Evolutionary conservation across 2,113 vertebrate genomes (phyloP), one percentile per base, ranked within the genome.

Genomic region (Sapajus apella): DNA sequence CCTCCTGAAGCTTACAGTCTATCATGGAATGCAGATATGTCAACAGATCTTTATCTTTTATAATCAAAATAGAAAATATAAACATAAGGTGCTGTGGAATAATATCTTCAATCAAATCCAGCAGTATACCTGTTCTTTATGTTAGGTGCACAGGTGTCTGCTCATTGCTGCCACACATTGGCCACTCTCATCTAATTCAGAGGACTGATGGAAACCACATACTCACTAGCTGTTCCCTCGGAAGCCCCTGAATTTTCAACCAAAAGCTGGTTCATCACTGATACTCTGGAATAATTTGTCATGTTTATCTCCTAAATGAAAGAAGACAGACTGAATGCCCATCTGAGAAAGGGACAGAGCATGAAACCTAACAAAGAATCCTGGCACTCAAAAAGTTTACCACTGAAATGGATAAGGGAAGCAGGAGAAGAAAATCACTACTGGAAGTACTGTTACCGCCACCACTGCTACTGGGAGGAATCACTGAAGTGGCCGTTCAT

Each of bases 111-210:
- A 23, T 77, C 18, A 32, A 9, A 47, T 61, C 40, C 40, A 75
- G 47, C 13, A 21, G 90, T 76, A 43, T 1, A 27, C 35, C 30
- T 37, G 7, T 52, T 76, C 14, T 30, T 27, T 81, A 0, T 21
- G 27, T 68, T 10, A 76, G 21, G 58, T 58, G 12, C 12, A 11
- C 55, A 82, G 82, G 75, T 55, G 75, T n/a, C 82, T 87, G 56
- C 87, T 83, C 76, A 72, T 70, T 90, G 43, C 75, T 77, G 91
- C 91, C 43, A 83, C 87, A 83, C 47, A 47, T 90, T 79, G 79
- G 93, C 37, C 72, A 66, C n/a, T 92, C 8, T 87, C 25, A 50
- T 73, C 58, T 66, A 64, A 84, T 61, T 73, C 90, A 75, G 72
- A 58, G 50, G 20, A 50, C 68, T 17, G 50, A 25, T 27, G 9